Evolutionary conservation across 2,888 invertebrate species (phyloP), one percentile per base, ranked within the genome.

Genomic region (Nowickia ferox): DNA sequence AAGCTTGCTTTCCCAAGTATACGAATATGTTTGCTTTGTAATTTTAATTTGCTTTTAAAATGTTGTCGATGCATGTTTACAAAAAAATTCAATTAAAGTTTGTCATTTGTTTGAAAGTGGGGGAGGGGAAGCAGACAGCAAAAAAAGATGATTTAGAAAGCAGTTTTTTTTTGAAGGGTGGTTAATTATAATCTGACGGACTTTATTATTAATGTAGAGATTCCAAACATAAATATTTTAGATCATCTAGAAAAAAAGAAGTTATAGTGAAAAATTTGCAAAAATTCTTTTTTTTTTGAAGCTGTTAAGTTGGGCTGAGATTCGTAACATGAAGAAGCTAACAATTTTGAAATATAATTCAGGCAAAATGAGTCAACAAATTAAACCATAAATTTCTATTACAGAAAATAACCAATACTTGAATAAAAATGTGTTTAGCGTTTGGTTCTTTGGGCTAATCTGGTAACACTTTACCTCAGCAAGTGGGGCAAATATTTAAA

Each of bases 31-130:
- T 69, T 57, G 40, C 40, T 30, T 72, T 46, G 17, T 71, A 53
- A 79, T 79, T 40, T 55, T 38, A 63, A 66, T 74, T 72, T 80
- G 57, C 72, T 55, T 46, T 48, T 48, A 57, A 38, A 46, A 57
- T 59, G 57, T 42, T 57, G 40, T 63, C 48, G 40, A 13, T 53
- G 15, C 38, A n/a, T 85, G 74, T 82, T 85, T 78, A 85, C 85
- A 85, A 59, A 82, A 86, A 76, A 78, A 79, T 63, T 83, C 85
- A 86, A 85, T 85, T 85, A 85, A 85, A 75, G 74, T 59, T 78
- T 69, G 44, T 10, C 19, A 46, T 13, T 68, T 51, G 6, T 10
- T 51, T 59, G 4, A 8, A 51, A 51, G 0, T 5, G 13, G 17
- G 63, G 53, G 38, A 13, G 51, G 19, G 55, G 44, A 48, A 19